Percentiles rank a stretch among this genome's conserved stretches.
Evolutionary conservation across 2,113 vertebrate species (phyloP).

Genomic region (Cyprinodon brontotheroides): DNA sequence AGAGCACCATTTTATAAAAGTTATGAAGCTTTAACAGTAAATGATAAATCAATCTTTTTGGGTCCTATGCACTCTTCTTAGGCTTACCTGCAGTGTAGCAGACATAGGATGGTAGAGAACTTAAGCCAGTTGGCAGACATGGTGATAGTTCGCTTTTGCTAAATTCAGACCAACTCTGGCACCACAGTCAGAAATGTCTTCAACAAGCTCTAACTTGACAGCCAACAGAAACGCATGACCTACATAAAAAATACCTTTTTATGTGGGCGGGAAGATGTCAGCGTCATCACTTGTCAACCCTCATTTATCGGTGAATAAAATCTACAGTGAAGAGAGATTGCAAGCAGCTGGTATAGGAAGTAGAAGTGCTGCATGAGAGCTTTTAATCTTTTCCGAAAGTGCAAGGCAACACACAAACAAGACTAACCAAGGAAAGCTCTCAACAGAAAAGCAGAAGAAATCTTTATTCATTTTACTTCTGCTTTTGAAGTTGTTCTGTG

Average conservation of each 20-base stretch:
- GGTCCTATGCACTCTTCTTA: background rate
- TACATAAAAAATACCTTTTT: background rate
- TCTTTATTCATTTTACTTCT: background rate
- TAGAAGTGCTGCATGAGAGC: background rate
- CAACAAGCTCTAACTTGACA: background rate
- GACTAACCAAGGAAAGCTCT: too few species aligned
- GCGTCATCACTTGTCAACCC: background rate
- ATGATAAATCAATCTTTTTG: background rate
- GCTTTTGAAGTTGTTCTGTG: too few species aligned
- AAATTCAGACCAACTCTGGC: background rate
- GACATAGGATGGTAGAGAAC: background rate
- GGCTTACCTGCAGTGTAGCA: slow-evolving; percentile 46
- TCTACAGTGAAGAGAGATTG: background rate
- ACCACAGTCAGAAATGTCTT: background rate
- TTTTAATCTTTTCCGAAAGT: background rate
- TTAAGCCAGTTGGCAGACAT: slow-evolving; percentile 38
- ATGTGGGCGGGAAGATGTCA: background rate
- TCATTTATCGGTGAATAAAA: background rate
- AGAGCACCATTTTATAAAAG: rapidly evolving
- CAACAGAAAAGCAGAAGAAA: too few species aligned
- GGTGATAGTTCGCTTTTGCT: background rate
- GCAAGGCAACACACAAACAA: too few species aligned
- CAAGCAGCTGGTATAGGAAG: background rate
- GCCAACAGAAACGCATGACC: slow-evolving; percentile 3
- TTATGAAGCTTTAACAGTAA: background rate